Base-by-base conservation (phyloP, 2,888 invertebrate species). In the Meliscaeva auricollis region DNA sequence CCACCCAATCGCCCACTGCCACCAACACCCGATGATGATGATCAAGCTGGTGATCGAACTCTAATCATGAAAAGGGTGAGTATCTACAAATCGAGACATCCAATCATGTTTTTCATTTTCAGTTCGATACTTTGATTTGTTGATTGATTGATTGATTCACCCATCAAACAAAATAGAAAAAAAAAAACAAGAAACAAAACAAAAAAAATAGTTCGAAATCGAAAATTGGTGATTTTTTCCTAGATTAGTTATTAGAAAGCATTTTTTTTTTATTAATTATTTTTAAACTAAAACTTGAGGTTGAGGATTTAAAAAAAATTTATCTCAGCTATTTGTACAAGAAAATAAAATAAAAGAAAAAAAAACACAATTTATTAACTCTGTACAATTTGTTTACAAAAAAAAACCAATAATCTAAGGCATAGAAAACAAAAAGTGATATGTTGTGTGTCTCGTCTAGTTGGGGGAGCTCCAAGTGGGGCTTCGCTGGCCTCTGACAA, bases 1-100 rank as follows among this genome's bases (percentile, higher is more conserved):
- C 96, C 97, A 88, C 98, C 98, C 83, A 98, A 98, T 91, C 94
- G 98, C 88, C 98, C 98, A 69, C 94, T 98, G 90, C 98, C 98
- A 75, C 98, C 98, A 66, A 98, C 98, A 69, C 98, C 98, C 48
- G 98, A 98, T 91, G 98, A 98, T 90, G 97, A 97, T 92, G 96
- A 96, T 93, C 94, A 94, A 89, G 93, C 93, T 87, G 96, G 96
- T 75, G 98, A 98, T 92, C 95, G 97, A 90, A 98, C 98, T 78
- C 95, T 98, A 92, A 97, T 98, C 90, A 96, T 97, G 94, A 96
- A 97, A 93, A 94, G 97, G 95, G 98, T 98, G 93, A 95, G 97
- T 95, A 78, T 82, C 44, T 48, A 54, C 13, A 48, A 69, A 48
- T 35, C 69, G 54, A 54, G 1, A n/a, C 54, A 58, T 66, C 44